A percentile compares a stretch with the other conserved stretches of the same genome.
These are phyloP conservation scores for Paracentrotus lividus DNA, from an alignment of 53 echinoderm and acorn worm genomes.

Conservation along the genomic window DNA sequence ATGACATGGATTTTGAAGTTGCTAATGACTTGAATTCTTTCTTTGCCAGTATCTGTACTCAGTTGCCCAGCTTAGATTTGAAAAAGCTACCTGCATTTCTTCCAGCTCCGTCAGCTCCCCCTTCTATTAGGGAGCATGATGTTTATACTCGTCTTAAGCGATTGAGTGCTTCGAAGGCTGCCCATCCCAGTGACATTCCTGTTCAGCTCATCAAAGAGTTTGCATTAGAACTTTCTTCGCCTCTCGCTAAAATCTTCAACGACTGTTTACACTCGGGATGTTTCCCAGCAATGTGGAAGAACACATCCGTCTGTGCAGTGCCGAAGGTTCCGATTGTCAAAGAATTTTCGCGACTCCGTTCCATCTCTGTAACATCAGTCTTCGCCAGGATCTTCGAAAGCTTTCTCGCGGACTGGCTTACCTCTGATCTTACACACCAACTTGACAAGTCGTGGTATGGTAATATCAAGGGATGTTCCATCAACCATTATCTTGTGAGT, in stretches of 20 bases:
- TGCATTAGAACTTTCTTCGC: background rate
- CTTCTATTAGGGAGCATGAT: background rate
- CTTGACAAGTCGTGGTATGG: too few species aligned
- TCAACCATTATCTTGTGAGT: too few species aligned
- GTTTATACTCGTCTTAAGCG: slow-evolving; percentile 1
- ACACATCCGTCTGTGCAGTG: too few species aligned
- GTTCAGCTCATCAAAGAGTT: background rate
- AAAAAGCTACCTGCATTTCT: background rate
- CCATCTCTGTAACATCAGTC: too few species aligned
- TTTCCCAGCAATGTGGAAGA: too few species aligned
- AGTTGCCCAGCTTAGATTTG: background rate
- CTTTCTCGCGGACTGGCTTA: too few species aligned
- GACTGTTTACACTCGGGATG: background rate
- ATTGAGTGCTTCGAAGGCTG: background rate
- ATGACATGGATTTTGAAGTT: too few species aligned
- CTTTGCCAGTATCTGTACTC: background rate
- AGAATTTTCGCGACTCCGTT: too few species aligned
- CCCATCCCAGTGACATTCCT: background rate
- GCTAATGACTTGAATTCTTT: background rate
- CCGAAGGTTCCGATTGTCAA: too few species aligned
- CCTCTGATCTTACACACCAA: too few species aligned
- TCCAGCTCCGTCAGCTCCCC: background rate
- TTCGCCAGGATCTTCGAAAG: too few species aligned
- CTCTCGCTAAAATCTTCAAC: background rate
- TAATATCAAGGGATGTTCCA: too few species aligned